These are phyloP conservation scores for Thinocorus orbignyianus DNA, from an alignment of 2,113 vertebrate species.

Conservation along the genomic window DNA sequence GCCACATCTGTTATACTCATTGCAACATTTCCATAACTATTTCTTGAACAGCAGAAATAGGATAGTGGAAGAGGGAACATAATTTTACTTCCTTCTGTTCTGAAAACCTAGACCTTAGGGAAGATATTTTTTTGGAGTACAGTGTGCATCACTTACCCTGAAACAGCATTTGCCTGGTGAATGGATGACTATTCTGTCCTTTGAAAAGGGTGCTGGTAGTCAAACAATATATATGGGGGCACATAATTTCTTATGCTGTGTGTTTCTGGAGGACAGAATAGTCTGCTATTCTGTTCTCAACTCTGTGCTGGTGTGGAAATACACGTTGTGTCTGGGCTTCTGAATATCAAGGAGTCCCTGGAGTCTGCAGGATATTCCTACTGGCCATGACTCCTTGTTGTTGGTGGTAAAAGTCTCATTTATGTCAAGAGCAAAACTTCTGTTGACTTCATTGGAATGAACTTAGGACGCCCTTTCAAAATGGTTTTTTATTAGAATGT, in stretches of 20 bases:
- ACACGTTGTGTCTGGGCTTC: accelerated
- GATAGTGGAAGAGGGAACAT: not conserved
- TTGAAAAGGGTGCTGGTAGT: not conserved
- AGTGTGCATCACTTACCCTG: not conserved
- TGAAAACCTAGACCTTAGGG: not conserved
- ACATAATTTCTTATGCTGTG: not conserved
- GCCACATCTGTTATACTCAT: not conserved
- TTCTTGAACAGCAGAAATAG: not conserved
- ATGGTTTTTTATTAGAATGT: not conserved
- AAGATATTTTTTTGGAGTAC: not conserved
- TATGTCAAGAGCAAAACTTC: not conserved
- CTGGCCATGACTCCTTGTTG: not conserved
- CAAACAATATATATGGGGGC: not conserved
- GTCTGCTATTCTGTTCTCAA: not conserved
- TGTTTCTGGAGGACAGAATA: not conserved
- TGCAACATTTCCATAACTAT: not conserved
- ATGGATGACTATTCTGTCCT: not conserved
- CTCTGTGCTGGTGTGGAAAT: not conserved
- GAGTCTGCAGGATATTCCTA: not conserved
- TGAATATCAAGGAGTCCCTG: not conserved
- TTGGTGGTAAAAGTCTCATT: not conserved
- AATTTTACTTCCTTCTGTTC: not conserved
- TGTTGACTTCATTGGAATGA: not conserved
- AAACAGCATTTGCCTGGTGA: not conserved
- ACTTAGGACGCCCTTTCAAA: not conserved